Evolutionary conservation across 2,797 vertebrate species (phyloP), one percentile per base, ranked within the genome.

Genomic region (Micromesistius poutassou): DNA sequence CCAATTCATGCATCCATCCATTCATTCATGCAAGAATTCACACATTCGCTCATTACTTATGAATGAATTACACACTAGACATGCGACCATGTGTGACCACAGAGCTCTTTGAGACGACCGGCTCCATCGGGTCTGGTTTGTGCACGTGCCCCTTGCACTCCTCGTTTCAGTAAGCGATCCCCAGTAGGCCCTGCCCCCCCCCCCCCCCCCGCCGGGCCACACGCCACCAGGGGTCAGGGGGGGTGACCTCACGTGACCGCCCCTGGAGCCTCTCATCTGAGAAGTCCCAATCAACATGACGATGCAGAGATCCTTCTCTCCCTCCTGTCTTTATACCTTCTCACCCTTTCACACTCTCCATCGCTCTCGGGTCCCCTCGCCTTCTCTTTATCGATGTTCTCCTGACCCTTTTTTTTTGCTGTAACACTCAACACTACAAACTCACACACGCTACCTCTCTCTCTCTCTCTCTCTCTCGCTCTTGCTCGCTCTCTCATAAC

Each of bases 11-110:
- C 30, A 16, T 31, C 33, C 30, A 22, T 72, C 71, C 30, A 72
- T 72, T 16, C 71, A 35, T 16, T 16, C 13, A 72, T 31, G 8
- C 68, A 31, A 3, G 19, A 10, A 30, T 30, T 72, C 71, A 72
- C 19, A 4, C 71, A 19, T 31, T 31, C 19, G 2, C 4, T 22
- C 19, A 72, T 33, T 72, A 10, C 31, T 33, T 22, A 12, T 72
- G 31, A 36, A 19, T 22, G 8, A 36, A 19, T 22, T 33, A 33
- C 14, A 31, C 70, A 31, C 31, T n/a, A 72, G 19, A 72, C 6
- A 4, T 72, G 71, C 7, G 71, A 62, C 22, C n/a, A 25, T 50
- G 16, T 80, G 90, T 90, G 91, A 93, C 90, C 90, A 90, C 90
- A 90, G 77, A 84, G 83, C 85, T 85, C 88, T 62, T 1, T n/a